These are phyloP conservation scores for Megaceryle maxima DNA, from an alignment of 2,113 vertebrate genomes.

Conservation along the genomic window DNA sequence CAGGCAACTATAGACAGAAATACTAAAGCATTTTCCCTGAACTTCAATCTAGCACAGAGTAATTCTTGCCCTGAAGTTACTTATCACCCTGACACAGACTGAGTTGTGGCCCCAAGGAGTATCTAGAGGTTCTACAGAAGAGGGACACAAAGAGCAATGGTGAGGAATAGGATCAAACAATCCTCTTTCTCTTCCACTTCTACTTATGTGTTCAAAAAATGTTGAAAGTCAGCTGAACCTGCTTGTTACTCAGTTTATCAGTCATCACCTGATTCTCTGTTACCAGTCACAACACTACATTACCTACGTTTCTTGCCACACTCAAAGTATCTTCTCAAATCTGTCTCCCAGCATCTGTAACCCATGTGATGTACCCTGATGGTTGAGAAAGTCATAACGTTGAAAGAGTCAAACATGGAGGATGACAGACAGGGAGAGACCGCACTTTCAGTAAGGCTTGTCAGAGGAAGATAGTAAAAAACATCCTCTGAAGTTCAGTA, in stretches of 20 bases:
- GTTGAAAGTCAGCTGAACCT: not conserved
- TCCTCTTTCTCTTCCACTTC: not conserved
- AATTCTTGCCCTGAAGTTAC: not conserved
- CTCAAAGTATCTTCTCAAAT: not conserved
- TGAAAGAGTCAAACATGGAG: not conserved
- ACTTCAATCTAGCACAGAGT: not conserved
- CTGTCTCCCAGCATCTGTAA: not conserved
- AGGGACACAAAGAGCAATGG: not conserved
- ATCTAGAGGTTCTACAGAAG: not conserved
- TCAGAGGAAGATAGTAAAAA: slow-evolving; percentile 12
- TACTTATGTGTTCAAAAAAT: too few species aligned
- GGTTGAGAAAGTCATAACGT: not conserved
- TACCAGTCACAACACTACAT: not conserved
- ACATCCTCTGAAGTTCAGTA: not conserved
- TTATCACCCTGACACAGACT: not conserved
- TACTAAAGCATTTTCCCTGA: not conserved
- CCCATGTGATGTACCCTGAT: not conserved
- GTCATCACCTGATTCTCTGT: not conserved
- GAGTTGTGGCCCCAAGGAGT: not conserved
- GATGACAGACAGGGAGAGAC: not conserved
- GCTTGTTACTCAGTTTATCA: not conserved
- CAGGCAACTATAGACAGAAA: not conserved
- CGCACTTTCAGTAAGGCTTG: not conserved
- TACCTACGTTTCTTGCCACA: not conserved
- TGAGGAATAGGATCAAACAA: not conserved